Evolutionary conservation across 53 echinoderm and acorn worm species (phyloP).

Genomic region (Apostichopus leukothele): DNA sequence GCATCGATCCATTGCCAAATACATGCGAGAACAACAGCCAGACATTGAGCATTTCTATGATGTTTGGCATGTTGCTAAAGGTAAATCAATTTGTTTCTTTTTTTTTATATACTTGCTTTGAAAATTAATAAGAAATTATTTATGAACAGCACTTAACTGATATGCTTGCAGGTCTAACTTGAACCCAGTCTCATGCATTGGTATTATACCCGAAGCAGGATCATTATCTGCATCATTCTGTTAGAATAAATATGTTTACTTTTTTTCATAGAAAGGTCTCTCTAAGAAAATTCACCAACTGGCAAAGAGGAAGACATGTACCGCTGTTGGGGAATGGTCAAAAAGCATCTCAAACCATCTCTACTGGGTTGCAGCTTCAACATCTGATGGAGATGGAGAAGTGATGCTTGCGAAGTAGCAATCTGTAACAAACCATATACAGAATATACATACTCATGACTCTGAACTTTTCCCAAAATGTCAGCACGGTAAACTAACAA

Average conservation of each 20-base stretch:
- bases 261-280: neutral
- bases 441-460: constrained; percentile 50
- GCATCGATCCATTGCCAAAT: too few relatives aligned
- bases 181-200: neutral
- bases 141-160: too few relatives aligned
- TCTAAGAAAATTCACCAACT: constrained; percentile 13
- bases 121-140: neutral
- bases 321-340: constrained; percentile 28
- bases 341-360: constrained; percentile 52
- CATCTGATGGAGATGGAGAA: constrained; percentile 55
- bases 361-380: constrained; percentile 69
- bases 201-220: neutral
- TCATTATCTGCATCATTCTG: neutral
- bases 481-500: constrained; percentile 7
- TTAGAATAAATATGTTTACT: neutral
- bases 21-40: too few relatives aligned
- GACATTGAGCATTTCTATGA: too few relatives aligned
- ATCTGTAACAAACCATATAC: constrained; percentile 52
- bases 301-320: neutral
- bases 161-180: neutral
- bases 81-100: too few relatives aligned
- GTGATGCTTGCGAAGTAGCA: constrained; percentile 56
- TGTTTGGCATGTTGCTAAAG: too few relatives aligned
- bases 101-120: too few relatives aligned
- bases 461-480: constrained; percentile 24